phyloP scores from a whole-genome alignment of 2,888 invertebrate species.

The Baronia brevicornis region DNA sequence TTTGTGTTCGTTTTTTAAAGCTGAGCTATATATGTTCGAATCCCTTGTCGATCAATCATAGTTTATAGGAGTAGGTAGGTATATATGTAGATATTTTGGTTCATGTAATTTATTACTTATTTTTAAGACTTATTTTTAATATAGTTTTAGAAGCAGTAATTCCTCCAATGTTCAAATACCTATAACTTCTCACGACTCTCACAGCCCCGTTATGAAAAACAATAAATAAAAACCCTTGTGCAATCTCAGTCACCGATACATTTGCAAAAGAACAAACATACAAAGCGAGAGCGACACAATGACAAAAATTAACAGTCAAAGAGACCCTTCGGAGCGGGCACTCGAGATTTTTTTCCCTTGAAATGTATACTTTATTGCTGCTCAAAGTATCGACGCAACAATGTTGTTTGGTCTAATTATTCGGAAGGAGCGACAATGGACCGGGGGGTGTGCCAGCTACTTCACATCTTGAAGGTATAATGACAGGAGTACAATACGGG shows the following conservation, averaged over 20 bases:
- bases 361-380: conserved; percentile 67
- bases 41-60: too few species aligned
- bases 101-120: too few species aligned
- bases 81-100: too few species aligned
- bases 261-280: conserved; percentile 44
- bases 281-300: conserved; percentile 49
- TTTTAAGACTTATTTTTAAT: too few species aligned
- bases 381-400: conserved; percentile 39
- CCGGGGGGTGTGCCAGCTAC: conserved; percentile 55
- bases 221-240: conserved; percentile 40
- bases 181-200: conserved; percentile 67
- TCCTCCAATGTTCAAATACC: conserved; percentile 15
- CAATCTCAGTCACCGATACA: conserved; percentile 36
- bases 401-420: conserved; percentile 64
- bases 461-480: conserved; percentile 52
- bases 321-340: conserved; percentile 46
- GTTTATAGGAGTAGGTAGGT: too few species aligned
- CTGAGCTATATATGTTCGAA: too few species aligned
- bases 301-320: conserved; percentile 62
- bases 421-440: conserved; percentile 67
- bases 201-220: conserved; percentile 39
- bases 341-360: conserved; percentile 59
- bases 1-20: too few species aligned
- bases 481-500: conserved; percentile 56
- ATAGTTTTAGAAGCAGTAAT: too few species aligned